Evolutionary conservation across 2,888 invertebrate species (phyloP), one percentile per base, ranked within the genome.

Genomic region (Biston stratarius): DNA sequence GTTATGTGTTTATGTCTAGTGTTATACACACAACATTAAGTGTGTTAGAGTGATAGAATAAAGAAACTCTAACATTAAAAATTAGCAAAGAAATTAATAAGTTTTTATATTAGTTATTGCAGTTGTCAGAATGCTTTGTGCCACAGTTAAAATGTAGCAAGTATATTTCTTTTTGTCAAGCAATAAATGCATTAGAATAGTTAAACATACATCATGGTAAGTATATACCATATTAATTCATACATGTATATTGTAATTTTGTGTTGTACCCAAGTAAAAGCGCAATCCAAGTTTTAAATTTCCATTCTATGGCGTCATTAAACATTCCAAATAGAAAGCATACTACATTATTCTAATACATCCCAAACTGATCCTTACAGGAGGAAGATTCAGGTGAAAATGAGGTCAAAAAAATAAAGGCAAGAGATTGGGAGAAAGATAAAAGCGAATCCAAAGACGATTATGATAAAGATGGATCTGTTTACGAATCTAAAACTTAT

Each of bases 361-460:
- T 42, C 55, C 60, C 33, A 57, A 15, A 61, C 12, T 9, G 15
- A 42, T 47, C 47, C 14, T 86, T 86, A 58, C 71, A 94, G 94
- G 94, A 94, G 71, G 94, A 94, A 78, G 94, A 94, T 62, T 74
- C 69, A 70, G 84, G 77, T 45, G 94, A 94, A 48, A 89, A 84
- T 73, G 94, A 94, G 69, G 83, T 92, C 10, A 94, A 93, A 72
- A 94, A 91, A 82, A 91, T 94, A 8, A 94, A 93, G 78, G 82
- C 91, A 8, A 84, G 92, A 63, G 94, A 94, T 61, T 92, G 90
- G 88, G 94, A 94, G 64, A 91, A 89, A 75, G 91, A 92, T 58
- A 94, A 90, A 78, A 72, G 79, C 45, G 88, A 87, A 72, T 74
- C 77, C 11, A 90, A 84, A 83, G 94, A 94, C 65, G 94, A 93